phyloP scores from a whole-genome alignment of 2,888 invertebrate species.

The Bellardia bayeri region DNA sequence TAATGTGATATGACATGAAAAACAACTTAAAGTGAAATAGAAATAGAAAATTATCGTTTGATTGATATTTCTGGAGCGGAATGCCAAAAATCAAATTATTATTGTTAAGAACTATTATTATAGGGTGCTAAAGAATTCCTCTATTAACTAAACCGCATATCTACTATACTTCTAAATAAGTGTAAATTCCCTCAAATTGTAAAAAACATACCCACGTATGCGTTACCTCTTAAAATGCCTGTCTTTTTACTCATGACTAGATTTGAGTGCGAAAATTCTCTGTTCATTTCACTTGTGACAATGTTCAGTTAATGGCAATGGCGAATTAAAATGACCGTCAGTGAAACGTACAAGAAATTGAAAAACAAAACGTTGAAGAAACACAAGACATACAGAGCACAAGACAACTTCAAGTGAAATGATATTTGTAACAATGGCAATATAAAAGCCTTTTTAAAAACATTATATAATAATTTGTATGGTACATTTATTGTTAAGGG shows the following conservation, averaged over 20 bases:
- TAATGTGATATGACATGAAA: too few relatives aligned
- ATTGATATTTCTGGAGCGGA: too few relatives aligned
- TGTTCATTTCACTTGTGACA: not conserved
- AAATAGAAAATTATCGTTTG: too few relatives aligned
- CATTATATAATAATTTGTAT: slow-evolving; percentile 4
- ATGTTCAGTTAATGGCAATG: too few relatives aligned
- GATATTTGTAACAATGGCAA: slow-evolving; percentile 17
- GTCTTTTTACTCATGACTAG: slow-evolving; percentile 27
- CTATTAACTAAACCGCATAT: not conserved
- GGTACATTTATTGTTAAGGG: slow-evolving; percentile 23
- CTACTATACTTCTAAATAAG: not conserved
- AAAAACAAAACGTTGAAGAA: not conserved
- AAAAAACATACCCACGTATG: not conserved
- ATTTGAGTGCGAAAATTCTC: slow-evolving; percentile 27
- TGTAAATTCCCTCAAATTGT: not conserved
- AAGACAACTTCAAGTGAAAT: slow-evolving; percentile 9
- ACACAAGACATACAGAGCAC: not conserved
- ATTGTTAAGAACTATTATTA: too few relatives aligned
- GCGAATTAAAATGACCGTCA: not conserved
- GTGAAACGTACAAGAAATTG: not conserved
- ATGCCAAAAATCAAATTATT: too few relatives aligned
- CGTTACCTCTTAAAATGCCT: not conserved
- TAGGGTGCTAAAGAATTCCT: too few relatives aligned
- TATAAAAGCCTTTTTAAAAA: slow-evolving; percentile 33
- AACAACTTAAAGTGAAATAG: too few relatives aligned